Evolutionary conservation across 2,797 vertebrate genomes (phyloP), one percentile per base, ranked within the genome.

Genomic region (Clarias fuscus): DNA sequence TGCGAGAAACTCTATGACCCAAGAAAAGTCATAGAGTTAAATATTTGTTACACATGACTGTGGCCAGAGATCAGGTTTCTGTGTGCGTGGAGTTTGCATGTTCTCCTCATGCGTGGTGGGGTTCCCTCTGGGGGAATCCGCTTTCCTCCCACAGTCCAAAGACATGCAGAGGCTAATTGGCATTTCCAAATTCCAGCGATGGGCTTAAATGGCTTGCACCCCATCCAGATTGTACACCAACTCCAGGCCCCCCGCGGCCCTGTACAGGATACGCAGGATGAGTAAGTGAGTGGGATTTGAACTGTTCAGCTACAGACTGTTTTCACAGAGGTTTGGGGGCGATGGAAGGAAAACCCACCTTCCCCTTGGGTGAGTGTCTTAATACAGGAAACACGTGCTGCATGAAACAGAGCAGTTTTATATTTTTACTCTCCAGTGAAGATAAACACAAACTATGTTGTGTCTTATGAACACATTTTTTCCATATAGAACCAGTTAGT

Each of bases 351-450:
- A 1, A 78, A 37, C 5, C 8, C 17, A 2, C 61, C 76, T 61
- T 78, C 30, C 76, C 58, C 30, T 4, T 14, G 10, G 76, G 27
- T 59, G 56, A 61, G 56, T 61, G 53, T 58, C 30, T 22, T 61
- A 78, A 78, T 78, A 56, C 56, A 78, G 18, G 76, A 78, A 78
- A 78, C 76, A 59, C 76, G 37, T 1, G 4, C 58, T 22, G 18
- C 5, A 78, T 2, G 20, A 37, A 33, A 77, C 75, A 59, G 56
- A 37, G 76, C 27, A 30, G 3, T 77, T 77, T 76, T 20, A 76
- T 15, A 56, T n/a, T 56, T 53, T 27, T 75, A 53, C 40, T 27
- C 14, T 59, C 27, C 8, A 4, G 24, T 77, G 53, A 58, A 20
- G 27, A 18, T 59, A 59, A 77, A 77, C 27, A 30, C 27, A 77